These are phyloP conservation scores for Clarias gariepinus DNA, from an alignment of 2,113 vertebrate genomes.

Conservation along the genomic window DNA sequence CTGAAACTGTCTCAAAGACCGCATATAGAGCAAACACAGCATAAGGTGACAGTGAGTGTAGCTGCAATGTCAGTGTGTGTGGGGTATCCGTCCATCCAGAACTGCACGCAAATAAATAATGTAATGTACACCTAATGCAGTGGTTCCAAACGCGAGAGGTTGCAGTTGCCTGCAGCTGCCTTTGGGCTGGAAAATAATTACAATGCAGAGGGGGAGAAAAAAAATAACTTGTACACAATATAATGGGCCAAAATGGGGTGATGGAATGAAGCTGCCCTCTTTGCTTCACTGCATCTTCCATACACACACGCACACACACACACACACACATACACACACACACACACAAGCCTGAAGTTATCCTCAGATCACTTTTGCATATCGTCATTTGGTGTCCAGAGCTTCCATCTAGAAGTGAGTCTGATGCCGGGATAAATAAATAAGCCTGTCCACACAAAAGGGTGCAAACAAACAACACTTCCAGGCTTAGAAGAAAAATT, in stretches of 20 bases:
- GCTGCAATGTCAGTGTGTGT: constrained; percentile 64
- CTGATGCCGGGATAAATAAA: constrained; percentile 48
- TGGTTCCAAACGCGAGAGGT: constrained; percentile 71
- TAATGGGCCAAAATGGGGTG: constrained; percentile 73
- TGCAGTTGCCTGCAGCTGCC: constrained; percentile 79
- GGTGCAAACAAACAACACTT: constrained; percentile 44
- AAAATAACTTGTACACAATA: constrained; percentile 66
- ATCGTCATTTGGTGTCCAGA: constrained; percentile 48
- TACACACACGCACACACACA: constrained; percentile 42
- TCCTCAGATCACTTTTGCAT: constrained; percentile 50
- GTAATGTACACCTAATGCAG: constrained; percentile 78
- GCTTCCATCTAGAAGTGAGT: constrained; percentile 40
- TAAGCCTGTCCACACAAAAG: constrained; percentile 43
- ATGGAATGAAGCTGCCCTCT: constrained; percentile 74
- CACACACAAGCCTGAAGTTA: constrained; percentile 44
- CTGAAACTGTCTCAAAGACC: not conserved
- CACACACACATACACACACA: constrained; percentile 32
- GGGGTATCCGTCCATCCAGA: constrained; percentile 70
- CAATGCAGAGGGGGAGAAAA: constrained; percentile 66
- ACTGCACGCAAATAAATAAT: constrained; percentile 78
- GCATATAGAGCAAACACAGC: constrained; percentile 35
- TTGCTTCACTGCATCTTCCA: constrained; percentile 60
- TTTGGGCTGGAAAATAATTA: constrained; percentile 83
- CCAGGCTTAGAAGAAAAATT: constrained; percentile 40
- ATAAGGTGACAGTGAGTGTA: constrained; percentile 72